phyloP scores from a whole-genome alignment of 2,888 invertebrate genomes.

The Tachystola acroxantha region DNA sequence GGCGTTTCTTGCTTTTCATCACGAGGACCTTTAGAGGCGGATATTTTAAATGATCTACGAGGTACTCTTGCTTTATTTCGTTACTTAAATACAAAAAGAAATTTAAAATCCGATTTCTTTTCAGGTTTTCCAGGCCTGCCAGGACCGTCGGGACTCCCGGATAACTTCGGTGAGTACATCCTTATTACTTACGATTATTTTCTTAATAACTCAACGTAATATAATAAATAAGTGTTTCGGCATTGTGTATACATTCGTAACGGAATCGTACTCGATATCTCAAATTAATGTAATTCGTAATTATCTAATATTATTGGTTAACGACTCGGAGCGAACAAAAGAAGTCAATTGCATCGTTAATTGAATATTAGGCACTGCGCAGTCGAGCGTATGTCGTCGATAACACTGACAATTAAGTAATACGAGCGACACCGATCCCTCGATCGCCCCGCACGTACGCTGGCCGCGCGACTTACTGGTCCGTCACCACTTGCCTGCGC shows the following conservation, averaged over 20 bases:
- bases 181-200: too few species aligned
- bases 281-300: slow-evolving; percentile 18
- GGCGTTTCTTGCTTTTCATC: too few species aligned
- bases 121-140: slow-evolving; percentile 86
- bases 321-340: slow-evolving; percentile 36
- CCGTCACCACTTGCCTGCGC: too few species aligned
- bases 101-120: too few species aligned
- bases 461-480: too few species aligned
- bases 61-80: too few species aligned
- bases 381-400: slow-evolving; percentile 49
- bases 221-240: neutral
- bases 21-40: too few species aligned
- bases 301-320: too few species aligned
- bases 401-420: slow-evolving; percentile 64
- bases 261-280: neutral
- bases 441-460: slow-evolving; percentile 16
- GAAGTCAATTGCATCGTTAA: slow-evolving; percentile 46
- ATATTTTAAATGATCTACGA: too few species aligned
- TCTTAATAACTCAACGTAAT: too few species aligned
- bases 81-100: too few species aligned
- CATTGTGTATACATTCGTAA: slow-evolving; percentile 13
- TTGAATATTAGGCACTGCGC: slow-evolving; percentile 64
- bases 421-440: slow-evolving; percentile 41
- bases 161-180: slow-evolving; percentile 87
- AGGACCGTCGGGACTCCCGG: slow-evolving; percentile 92